These are phyloP conservation scores for Ceryle rudis DNA, from an alignment of 2,797 vertebrate genomes.

Conservation along the genomic window DNA sequence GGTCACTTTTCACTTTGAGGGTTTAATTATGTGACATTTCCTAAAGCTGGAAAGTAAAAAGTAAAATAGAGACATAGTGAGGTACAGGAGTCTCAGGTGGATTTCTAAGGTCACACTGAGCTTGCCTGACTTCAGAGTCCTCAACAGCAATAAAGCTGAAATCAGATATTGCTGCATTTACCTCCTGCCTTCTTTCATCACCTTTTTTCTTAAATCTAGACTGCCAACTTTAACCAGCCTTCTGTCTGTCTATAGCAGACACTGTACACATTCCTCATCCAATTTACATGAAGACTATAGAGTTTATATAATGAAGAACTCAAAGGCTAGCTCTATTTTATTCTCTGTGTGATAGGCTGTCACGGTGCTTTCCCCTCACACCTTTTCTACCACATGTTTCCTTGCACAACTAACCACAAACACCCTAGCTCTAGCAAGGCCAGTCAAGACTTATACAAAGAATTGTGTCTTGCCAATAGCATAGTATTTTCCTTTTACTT, in stretches of 20 bases:
- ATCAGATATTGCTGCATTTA: slow-evolving; percentile 1
- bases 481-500: not conserved
- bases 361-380: not conserved
- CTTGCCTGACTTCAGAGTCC: not conserved
- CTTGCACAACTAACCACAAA: not conserved
- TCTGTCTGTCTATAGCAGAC: not conserved
- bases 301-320: not conserved
- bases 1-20: not conserved
- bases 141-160: not conserved
- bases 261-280: not conserved
- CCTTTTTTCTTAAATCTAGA: not conserved
- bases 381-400: not conserved
- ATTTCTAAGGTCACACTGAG: not conserved
- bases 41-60: slow-evolving; percentile 8
- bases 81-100: not conserved
- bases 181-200: slow-evolving; percentile 4
- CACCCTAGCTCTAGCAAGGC: not conserved
- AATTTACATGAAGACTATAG: not conserved
- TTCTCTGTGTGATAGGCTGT: not conserved
- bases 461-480: not conserved
- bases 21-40: slow-evolving; percentile 26
- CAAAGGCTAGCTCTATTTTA: not conserved
- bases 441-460: not conserved
- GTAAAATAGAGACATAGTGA: not conserved
- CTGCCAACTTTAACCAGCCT: slow-evolving; percentile 2